These are phyloP conservation scores for Augiades crinisus DNA, from an alignment of 2,888 invertebrate genomes.

Conservation along the genomic window DNA sequence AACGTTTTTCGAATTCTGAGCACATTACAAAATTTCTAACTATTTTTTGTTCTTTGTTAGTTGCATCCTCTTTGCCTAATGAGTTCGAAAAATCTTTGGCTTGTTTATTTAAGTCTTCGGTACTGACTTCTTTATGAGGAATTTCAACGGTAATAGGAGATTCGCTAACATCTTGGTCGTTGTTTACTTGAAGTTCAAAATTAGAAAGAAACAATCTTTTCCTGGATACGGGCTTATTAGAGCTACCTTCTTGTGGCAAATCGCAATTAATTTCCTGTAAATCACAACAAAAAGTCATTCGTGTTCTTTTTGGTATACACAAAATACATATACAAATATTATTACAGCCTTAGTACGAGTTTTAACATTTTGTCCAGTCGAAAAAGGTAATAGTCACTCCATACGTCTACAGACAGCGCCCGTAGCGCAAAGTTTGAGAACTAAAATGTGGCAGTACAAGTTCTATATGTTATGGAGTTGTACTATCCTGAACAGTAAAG, in stretches of 20 bases:
- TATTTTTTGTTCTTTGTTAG: conserved; percentile 39
- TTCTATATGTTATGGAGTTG: too few species aligned
- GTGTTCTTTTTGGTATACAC: too few species aligned
- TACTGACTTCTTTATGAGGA: not conserved
- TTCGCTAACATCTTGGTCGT: not conserved
- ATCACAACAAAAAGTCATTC: not conserved
- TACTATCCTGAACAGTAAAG: too few species aligned
- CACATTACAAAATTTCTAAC: conserved; percentile 46
- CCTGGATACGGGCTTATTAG: not conserved
- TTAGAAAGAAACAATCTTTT: conserved; percentile 8
- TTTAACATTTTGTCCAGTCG: too few species aligned
- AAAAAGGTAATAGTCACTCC: too few species aligned
- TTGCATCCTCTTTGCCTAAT: not conserved
- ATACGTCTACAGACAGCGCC: too few species aligned
- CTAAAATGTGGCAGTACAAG: too few species aligned
- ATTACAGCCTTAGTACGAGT: too few species aligned
- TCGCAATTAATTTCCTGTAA: not conserved
- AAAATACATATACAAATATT: too few species aligned
- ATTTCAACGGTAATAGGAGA: not conserved
- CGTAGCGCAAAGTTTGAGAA: too few species aligned
- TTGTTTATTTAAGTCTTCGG: not conserved
- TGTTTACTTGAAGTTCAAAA: conserved; percentile 1
- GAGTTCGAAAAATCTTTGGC: not conserved
- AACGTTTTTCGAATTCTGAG: conserved; percentile 42
- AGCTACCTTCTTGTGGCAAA: not conserved